These are phyloP conservation scores for Lapara coniferarum DNA, from an alignment of 2,888 invertebrate species.

Conservation along the genomic window DNA sequence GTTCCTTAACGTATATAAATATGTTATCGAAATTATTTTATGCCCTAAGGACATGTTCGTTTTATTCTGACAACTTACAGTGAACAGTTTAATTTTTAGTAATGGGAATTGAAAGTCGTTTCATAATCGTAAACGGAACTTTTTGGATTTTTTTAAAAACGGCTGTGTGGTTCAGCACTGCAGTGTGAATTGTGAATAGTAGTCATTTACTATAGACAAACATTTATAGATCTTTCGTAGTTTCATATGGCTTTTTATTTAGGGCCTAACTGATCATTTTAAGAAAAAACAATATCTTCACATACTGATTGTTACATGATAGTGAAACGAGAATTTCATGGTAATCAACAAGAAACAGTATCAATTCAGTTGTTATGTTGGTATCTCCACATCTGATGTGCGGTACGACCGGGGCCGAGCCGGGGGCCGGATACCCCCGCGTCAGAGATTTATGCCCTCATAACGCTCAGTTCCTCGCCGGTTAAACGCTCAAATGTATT, in stretches of 20 bases:
- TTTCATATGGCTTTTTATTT: not conserved
- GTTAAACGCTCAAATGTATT: conserved; percentile 72
- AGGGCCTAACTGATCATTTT: too few species aligned
- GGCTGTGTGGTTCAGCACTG: too few species aligned
- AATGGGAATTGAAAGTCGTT: conserved; percentile 2
- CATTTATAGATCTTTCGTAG: not conserved
- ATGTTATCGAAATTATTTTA: conserved; percentile 11
- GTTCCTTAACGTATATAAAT: conserved; percentile 20
- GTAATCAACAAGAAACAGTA: conserved; percentile 63
- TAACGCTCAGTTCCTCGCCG: conserved; percentile 71
- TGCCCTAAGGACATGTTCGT: conserved; percentile 16
- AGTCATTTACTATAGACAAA: too few species aligned
- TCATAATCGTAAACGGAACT: too few species aligned
- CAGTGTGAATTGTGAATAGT: too few species aligned
- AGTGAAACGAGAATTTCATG: not conserved
- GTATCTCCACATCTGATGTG: conserved; percentile 66
- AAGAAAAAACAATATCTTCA: too few species aligned
- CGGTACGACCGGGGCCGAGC: conserved; percentile 48
- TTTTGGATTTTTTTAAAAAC: not conserved
- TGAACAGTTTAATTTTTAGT: not conserved
- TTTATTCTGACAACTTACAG: conserved; percentile 2
- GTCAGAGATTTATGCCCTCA: conserved; percentile 78
- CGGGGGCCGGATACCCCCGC: conserved; percentile 47
- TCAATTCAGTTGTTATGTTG: conserved; percentile 54
- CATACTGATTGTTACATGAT: not conserved